Conservation (phyloP, 2,113 vertebrate genomes). For the Ptyas mucosa region DNA sequence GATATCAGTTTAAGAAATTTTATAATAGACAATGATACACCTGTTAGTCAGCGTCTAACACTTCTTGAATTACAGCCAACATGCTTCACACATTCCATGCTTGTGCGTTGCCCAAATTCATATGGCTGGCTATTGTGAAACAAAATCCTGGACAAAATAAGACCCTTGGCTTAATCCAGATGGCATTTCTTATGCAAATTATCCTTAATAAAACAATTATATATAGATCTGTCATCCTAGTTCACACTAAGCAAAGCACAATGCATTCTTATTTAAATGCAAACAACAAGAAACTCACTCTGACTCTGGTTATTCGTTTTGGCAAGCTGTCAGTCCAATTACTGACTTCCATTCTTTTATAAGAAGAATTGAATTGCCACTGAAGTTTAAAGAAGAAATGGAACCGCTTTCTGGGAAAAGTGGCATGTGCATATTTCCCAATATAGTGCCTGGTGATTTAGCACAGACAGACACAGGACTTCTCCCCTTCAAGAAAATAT, state of each 20-base stretch:
- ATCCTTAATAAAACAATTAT: not conserved
- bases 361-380: slow-evolving; percentile 30
- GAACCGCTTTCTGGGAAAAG: not conserved
- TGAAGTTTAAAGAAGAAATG: slow-evolving; percentile 29
- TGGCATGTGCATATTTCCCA: slow-evolving; percentile 29
- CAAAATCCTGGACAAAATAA: not conserved
- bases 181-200: not conserved
- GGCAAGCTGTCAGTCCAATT: slow-evolving; percentile 18
- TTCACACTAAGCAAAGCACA: slow-evolving; percentile 15
- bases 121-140: not conserved
- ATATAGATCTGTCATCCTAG: not conserved
- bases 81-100: not conserved
- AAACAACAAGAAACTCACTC: not conserved
- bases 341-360: slow-evolving; percentile 45
- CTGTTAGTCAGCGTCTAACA: not conserved
- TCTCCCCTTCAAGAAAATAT: not conserved
- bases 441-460: slow-evolving; percentile 14
- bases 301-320: slow-evolving; percentile 14
- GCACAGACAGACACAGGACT: not conserved
- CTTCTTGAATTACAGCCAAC: not conserved
- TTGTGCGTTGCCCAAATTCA: not conserved
- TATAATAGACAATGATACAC: not conserved
- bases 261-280: not conserved
- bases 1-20: not conserved
- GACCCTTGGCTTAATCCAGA: not conserved